Evolutionary conservation across 2,797 vertebrate species (phyloP).

Genomic region (Catamblyrhynchus diadema): DNA sequence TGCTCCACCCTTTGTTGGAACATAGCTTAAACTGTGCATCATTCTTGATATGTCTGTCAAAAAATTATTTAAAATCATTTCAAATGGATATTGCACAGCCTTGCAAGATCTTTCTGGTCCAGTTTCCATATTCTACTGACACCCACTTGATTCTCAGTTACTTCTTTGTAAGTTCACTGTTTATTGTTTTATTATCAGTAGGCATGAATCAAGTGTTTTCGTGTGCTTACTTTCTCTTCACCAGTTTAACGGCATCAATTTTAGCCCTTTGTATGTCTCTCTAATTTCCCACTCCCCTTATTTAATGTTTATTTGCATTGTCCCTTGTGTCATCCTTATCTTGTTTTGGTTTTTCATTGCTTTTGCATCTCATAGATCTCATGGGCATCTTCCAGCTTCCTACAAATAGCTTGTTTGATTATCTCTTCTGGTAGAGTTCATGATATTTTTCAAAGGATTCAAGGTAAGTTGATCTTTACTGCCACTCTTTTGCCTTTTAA

Average conservation of each 20-base stretch:
- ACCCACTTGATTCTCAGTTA: not conserved
- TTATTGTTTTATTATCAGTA: not conserved
- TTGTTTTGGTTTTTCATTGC: not conserved
- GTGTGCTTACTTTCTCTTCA: not conserved
- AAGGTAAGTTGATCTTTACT: not conserved
- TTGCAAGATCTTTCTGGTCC: not conserved
- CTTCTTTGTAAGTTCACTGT: not conserved
- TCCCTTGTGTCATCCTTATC: not conserved
- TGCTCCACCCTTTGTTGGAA: not conserved
- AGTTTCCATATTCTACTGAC: not conserved
- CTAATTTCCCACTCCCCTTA: not conserved
- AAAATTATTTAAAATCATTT: not conserved
- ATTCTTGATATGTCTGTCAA: not conserved
- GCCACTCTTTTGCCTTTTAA: not conserved
- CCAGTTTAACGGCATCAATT: not conserved
- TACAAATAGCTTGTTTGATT: not conserved
- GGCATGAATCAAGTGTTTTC: not conserved
- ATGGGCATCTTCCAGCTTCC: not conserved
- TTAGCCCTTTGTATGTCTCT: not conserved
- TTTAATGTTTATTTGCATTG: not conserved
- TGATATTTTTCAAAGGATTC: not conserved
- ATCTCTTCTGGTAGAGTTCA: not conserved
- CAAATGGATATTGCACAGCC: rapidly evolving
- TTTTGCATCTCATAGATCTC: not conserved
- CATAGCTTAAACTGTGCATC: not conserved